A percentile compares a stretch with the other conserved stretches of the same genome.
These are phyloP conservation scores for Pelodytes ibericus DNA, from an alignment of 2,797 vertebrate species.

Conservation along the genomic window DNA sequence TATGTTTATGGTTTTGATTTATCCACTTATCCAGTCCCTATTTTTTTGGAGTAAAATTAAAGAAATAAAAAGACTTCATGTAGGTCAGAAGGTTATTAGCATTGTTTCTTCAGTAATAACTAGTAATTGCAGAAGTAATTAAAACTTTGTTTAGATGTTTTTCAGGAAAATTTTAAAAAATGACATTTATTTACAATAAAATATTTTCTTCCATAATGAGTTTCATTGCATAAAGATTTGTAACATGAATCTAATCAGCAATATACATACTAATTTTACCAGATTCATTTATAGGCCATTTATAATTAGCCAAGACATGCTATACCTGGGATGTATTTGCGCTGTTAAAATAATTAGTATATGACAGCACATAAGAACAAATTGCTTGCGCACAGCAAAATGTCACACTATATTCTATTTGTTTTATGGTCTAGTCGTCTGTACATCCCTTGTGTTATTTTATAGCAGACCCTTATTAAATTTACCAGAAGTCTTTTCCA, in stretches of 20 bases:
- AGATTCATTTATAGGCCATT: not conserved
- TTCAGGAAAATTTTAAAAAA: conserved; percentile 29
- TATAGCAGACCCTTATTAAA: too few relatives aligned
- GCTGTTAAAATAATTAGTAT: too few relatives aligned
- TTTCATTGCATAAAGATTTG: conserved; percentile 25
- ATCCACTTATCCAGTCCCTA: too few relatives aligned
- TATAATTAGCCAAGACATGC: not conserved
- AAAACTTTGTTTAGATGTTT: conserved; percentile 22
- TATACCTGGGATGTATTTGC: not conserved
- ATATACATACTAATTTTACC: conserved; percentile 20
- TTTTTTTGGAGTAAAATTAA: too few relatives aligned
- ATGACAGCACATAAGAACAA: too few relatives aligned
- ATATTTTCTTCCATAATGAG: conserved; percentile 21
- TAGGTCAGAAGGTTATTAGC: conserved; percentile 25
- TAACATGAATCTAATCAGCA: not conserved
- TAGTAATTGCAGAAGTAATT: conserved; percentile 39
- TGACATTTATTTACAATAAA: conserved; percentile 34
- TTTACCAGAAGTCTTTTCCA: too few relatives aligned
- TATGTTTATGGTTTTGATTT: too few relatives aligned
- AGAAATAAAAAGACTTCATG: too few relatives aligned
- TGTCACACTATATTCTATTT: too few relatives aligned
- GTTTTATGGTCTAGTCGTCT: too few relatives aligned
- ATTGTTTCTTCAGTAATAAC: conserved; percentile 26
- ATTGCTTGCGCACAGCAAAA: too few relatives aligned
- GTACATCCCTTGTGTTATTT: too few relatives aligned